phyloP scores from a whole-genome alignment of 2,888 invertebrate genomes.

The Meloe dianella region DNA sequence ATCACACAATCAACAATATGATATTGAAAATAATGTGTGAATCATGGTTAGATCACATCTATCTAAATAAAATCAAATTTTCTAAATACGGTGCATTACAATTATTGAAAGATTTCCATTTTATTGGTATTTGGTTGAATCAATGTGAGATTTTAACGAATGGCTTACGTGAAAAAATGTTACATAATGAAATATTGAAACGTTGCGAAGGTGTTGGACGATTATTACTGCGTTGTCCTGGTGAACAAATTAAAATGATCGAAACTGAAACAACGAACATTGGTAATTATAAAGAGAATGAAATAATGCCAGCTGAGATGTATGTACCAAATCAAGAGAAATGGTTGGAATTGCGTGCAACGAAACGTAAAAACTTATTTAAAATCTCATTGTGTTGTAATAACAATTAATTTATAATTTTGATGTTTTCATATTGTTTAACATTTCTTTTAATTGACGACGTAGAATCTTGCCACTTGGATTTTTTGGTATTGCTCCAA shows the following conservation, averaged over 20 bases:
- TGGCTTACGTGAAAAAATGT: constrained; percentile 64
- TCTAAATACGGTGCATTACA: constrained; percentile 80
- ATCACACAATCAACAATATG: constrained; percentile 76
- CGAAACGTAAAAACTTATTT: constrained; percentile 44
- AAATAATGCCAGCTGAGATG: constrained; percentile 88
- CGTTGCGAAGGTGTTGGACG: constrained; percentile 87
- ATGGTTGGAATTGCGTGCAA: constrained; percentile 80
- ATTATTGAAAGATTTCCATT: constrained; percentile 80
- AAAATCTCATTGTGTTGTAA: constrained; percentile 44
- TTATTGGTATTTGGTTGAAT: constrained; percentile 77
- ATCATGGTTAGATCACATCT: constrained; percentile 87
- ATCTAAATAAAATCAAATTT: constrained; percentile 81
- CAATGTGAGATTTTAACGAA: constrained; percentile 65
- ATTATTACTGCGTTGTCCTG: constrained; percentile 78
- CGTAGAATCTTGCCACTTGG: constrained; percentile 63
- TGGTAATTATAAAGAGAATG: constrained; percentile 49
- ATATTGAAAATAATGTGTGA: constrained; percentile 83
- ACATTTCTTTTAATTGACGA: constrained; percentile 48
- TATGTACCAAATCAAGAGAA: constrained; percentile 91
- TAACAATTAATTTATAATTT: constrained; percentile 18
- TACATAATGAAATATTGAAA: constrained; percentile 70
- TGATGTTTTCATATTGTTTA: constrained; percentile 20
- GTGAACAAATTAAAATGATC: constrained; percentile 81
- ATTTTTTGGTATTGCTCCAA: too few species aligned
- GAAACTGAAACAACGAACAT: constrained; percentile 48